A percentile compares a stretch with the other conserved stretches of the same genome.
phyloP scores from a whole-genome alignment of 1,140 invertebrate genomes.

The Chrysopa pallens region DNA sequence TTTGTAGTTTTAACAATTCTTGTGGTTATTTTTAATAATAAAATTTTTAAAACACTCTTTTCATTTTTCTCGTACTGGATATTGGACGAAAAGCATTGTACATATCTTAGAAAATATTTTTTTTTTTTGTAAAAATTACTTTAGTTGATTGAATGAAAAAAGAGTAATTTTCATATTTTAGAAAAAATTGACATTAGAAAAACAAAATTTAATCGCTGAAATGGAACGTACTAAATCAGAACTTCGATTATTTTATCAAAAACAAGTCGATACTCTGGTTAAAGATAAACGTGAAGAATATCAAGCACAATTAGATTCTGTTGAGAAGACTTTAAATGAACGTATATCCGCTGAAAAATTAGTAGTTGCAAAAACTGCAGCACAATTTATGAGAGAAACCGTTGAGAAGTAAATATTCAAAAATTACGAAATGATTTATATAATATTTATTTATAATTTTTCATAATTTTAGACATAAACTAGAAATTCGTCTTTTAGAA shows the following conservation, averaged over 20 bases:
- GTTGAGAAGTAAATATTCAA: slow-evolving; percentile 43
- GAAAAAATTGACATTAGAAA: slow-evolving; percentile 34
- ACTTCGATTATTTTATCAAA: slow-evolving; percentile 54
- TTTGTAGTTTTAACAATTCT: too few species aligned
- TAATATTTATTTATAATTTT: slow-evolving; percentile 4
- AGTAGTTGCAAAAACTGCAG: slow-evolving; percentile 43
- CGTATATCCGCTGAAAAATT: slow-evolving; percentile 46
- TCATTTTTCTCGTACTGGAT: too few species aligned
- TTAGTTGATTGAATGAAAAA: too few species aligned
- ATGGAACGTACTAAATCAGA: slow-evolving; percentile 46
- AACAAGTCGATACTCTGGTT: slow-evolving; percentile 59
- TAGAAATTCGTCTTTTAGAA: slow-evolving; percentile 55
- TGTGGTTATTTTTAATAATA: too few species aligned
- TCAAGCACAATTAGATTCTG: slow-evolving; percentile 49
- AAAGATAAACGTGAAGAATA: slow-evolving; percentile 58
- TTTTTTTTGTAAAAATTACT: too few species aligned
- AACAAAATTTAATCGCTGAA: slow-evolving; percentile 29
- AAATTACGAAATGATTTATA: slow-evolving; percentile 3
- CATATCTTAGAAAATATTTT: too few species aligned
- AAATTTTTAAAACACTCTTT: too few species aligned
- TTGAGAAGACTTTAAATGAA: slow-evolving; percentile 38
- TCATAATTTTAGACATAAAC: slow-evolving; percentile 36
- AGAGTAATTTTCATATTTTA: slow-evolving; percentile 11
- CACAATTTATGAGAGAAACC: slow-evolving; percentile 48
- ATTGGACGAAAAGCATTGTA: too few species aligned